Evolutionary conservation across 2,888 invertebrate species (phyloP).

Genomic region (Diloba caeruleocephala): DNA sequence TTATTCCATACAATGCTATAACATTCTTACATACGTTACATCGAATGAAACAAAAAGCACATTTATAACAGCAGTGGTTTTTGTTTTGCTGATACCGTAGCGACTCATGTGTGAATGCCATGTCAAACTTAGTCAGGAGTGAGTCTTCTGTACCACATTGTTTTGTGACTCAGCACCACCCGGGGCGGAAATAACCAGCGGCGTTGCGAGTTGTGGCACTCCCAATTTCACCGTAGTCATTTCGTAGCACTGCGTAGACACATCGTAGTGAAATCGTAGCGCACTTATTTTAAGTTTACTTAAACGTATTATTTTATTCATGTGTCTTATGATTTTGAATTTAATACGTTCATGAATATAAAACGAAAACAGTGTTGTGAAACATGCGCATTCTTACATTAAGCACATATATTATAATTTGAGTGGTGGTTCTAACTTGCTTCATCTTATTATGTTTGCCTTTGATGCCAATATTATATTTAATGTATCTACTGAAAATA

Average conservation of each 20-base stretch:
- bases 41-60: no score
- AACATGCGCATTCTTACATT: no score
- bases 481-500: neutral
- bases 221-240: neutral
- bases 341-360: neutral
- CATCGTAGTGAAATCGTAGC: neutral
- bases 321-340: neutral
- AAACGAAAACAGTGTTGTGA: neutral
- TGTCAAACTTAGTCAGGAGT: no score
- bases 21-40: neutral
- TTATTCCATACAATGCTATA: neutral
- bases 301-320: neutral
- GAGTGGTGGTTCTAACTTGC: no score
- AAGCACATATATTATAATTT: no score
- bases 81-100: no score
- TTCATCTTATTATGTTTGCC: neutral
- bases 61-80: no score
- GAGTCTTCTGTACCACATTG: neutral
- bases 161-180: neutral
- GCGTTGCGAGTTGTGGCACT: constrained; percentile 5
- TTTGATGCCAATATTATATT: neutral
- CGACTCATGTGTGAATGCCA: no score
- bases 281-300: no score
- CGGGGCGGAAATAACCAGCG: neutral
- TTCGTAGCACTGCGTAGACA: neutral